A percentile compares a stretch with the other conserved stretches of the same genome.
Evolutionary conservation across 2,888 invertebrate species (phyloP).

Genomic region (Stenodema calcarata): DNA sequence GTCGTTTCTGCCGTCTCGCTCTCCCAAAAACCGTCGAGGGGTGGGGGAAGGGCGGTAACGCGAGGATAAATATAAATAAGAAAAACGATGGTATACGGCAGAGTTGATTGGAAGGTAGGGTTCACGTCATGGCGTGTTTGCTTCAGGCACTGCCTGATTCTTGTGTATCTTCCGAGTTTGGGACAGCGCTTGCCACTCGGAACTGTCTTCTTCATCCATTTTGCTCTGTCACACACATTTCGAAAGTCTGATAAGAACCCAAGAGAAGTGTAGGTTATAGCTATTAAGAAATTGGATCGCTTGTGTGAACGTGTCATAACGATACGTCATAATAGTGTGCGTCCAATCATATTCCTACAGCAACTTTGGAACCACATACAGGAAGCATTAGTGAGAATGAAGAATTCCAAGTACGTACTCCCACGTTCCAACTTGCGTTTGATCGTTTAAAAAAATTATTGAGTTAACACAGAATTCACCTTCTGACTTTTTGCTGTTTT

Average conservation of each 20-base stretch:
- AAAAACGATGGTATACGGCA: neutral
- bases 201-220: neutral
- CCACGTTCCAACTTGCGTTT: too few relatives aligned
- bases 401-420: too few relatives aligned
- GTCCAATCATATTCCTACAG: too few relatives aligned
- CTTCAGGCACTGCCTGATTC: neutral
- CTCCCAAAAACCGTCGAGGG: neutral
- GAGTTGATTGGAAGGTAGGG: conserved; percentile 21
- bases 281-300: too few relatives aligned
- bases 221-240: neutral
- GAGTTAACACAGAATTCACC: too few relatives aligned
- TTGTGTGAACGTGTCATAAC: too few relatives aligned
- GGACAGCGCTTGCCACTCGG: neutral
- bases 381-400: too few relatives aligned
- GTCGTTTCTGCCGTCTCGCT: neutral
- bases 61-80: conserved; percentile 33
- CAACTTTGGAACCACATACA: too few relatives aligned
- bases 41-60: neutral
- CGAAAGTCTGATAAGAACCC: neutral
- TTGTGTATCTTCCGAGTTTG: neutral
- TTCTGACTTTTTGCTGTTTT: too few relatives aligned
- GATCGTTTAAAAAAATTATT: too few relatives aligned
- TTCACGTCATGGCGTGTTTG: neutral
- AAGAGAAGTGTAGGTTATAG: too few relatives aligned
- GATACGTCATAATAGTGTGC: too few relatives aligned